Conservation (phyloP, 1,140 invertebrate genomes). For the Penaeus chinensis region DNA sequence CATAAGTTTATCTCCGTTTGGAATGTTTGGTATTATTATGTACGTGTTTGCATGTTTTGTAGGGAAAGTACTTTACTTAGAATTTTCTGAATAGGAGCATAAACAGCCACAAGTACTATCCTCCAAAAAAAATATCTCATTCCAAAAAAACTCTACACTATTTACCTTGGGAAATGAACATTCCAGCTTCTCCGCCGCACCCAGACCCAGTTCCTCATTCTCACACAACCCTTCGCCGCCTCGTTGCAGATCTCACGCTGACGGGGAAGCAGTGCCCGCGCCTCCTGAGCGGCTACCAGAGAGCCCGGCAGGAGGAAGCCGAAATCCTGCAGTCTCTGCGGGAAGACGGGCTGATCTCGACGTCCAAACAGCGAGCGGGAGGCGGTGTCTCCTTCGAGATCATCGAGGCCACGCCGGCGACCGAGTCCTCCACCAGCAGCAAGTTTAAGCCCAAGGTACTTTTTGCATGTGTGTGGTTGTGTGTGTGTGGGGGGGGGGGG, state of each 20-base stretch:
- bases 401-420: constrained; percentile 60
- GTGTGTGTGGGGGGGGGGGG: no score
- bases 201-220: not conserved
- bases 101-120: no score
- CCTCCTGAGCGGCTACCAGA: constrained; percentile 68
- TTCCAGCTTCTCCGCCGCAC: not conserved
- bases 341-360: constrained; percentile 68
- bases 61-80: no score
- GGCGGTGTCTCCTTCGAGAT: constrained; percentile 65
- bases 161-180: no score
- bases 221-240: not conserved
- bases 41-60: no score
- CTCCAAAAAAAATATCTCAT: no score
- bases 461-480: not conserved
- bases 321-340: constrained; percentile 66
- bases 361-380: constrained; percentile 65
- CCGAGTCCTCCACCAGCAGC: constrained; percentile 39
- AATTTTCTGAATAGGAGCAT: no score
- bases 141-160: no score
- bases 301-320: constrained; percentile 66
- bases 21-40: no score
- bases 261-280: constrained; percentile 66
- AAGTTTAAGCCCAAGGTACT: constrained; percentile 48
- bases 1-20: no score
- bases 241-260: constrained; percentile 63